A percentile compares a stretch with the other conserved stretches of the same genome.
These are phyloP conservation scores for Chrysina gloriosa DNA, from an alignment of 2,888 invertebrate genomes.

Conservation along the genomic window DNA sequence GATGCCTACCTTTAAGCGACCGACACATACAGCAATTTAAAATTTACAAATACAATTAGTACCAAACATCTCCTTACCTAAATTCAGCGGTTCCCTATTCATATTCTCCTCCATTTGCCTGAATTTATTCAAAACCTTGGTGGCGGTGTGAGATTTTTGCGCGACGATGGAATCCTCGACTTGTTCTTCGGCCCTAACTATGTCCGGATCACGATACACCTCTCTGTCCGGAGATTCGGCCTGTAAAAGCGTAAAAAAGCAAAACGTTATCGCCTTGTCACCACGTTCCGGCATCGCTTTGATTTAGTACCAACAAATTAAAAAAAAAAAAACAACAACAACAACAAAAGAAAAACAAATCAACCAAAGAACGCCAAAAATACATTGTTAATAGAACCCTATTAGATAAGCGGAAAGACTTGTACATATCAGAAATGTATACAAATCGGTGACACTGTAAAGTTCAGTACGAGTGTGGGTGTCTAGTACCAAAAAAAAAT, in stretches of 20 bases:
- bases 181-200: slow-evolving; percentile 73
- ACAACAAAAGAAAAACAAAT: slow-evolving; percentile 24
- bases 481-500: background rate
- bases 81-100: slow-evolving; percentile 65
- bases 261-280: background rate
- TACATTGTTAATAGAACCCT: slow-evolving; percentile 21
- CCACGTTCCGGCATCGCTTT: background rate
- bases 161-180: slow-evolving; percentile 68
- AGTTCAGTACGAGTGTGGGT: background rate
- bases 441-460: slow-evolving; percentile 3
- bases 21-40: too few species aligned
- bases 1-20: too few species aligned
- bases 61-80: slow-evolving; percentile 52
- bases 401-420: slow-evolving; percentile 12
- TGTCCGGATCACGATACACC: slow-evolving; percentile 78
- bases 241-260: slow-evolving; percentile 56
- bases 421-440: slow-evolving; percentile 14
- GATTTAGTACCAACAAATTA: slow-evolving; percentile 20
- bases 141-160: slow-evolving; percentile 78
- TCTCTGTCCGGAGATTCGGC: slow-evolving; percentile 78
- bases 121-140: slow-evolving; percentile 89
- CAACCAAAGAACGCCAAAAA: slow-evolving; percentile 16
- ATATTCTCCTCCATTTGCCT: slow-evolving; percentile 85
- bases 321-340: slow-evolving; percentile 13
- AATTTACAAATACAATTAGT: too few species aligned